Conservation (phyloP, 2,797 vertebrate genomes). For the Erithacus rubecula region DNA sequence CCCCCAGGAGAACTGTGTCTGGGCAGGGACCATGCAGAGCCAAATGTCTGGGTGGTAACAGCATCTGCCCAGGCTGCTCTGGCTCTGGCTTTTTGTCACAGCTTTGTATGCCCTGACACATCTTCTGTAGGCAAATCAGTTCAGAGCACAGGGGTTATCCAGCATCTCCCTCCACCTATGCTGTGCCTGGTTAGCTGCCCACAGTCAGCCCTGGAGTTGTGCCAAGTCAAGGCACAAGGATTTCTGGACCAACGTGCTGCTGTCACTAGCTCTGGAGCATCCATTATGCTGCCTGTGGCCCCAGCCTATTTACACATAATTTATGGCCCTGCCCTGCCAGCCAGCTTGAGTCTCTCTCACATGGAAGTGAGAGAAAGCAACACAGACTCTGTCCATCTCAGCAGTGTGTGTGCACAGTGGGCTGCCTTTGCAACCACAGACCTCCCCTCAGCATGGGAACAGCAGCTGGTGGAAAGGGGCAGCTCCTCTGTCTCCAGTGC, state of each 20-base stretch:
- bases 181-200: not conserved
- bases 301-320: not conserved
- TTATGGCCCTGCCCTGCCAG: not conserved
- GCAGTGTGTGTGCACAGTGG: not conserved
- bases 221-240: not conserved
- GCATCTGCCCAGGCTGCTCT: not conserved
- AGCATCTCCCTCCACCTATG: not conserved
- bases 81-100: not conserved
- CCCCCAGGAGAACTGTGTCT: not conserved
- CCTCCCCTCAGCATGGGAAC: not conserved
- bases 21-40: not conserved
- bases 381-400: not conserved
- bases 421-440: not conserved
- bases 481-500: not conserved
- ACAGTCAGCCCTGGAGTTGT: not conserved
- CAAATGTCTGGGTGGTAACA: not conserved
- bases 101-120: rapidly evolving
- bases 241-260: rapidly evolving
- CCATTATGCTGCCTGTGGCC: not conserved
- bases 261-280: not conserved
- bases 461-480: not conserved
- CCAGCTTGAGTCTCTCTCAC: not conserved
- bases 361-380: not conserved
- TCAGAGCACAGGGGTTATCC: not conserved
- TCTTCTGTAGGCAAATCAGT: not conserved